These are phyloP conservation scores for Homarus gammarus DNA, from an alignment of 2,888 invertebrate species.

Conservation along the genomic window DNA sequence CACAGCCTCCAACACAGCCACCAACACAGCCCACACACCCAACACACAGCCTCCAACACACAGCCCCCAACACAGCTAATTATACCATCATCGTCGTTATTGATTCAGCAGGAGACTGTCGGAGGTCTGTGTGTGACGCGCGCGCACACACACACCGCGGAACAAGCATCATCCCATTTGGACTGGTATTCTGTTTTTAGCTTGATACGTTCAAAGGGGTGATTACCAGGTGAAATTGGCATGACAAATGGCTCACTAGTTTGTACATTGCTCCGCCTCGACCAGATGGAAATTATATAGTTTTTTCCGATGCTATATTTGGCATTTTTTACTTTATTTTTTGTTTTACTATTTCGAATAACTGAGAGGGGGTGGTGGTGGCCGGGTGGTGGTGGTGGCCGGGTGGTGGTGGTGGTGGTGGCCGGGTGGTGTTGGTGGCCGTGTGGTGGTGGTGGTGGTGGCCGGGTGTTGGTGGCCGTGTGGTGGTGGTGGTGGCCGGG, in stretches of 20 bases:
- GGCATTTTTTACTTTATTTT: neutral
- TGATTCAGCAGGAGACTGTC: too few relatives aligned
- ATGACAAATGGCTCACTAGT: slow-evolving; percentile 10
- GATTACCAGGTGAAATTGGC: slow-evolving; percentile 6
- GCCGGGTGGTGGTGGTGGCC: too few relatives aligned
- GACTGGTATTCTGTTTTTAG: neutral
- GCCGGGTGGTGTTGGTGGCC: neutral
- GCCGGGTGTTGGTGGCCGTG: neutral
- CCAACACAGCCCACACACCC: too few relatives aligned
- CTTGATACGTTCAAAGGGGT: neutral
- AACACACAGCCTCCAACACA: too few relatives aligned
- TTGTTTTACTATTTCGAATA: neutral
- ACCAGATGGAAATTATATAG: neutral
- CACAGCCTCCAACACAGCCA: too few relatives aligned
- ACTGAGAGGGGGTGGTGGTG: neutral
- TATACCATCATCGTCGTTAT: too few relatives aligned
- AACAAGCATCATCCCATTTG: slow-evolving; percentile 7
- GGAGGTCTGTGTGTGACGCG: too few relatives aligned
- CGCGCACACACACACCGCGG: neutral
- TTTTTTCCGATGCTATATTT: neutral
- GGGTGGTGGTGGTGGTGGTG: too few relatives aligned
- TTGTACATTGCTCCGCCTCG: neutral
- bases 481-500: neutral
- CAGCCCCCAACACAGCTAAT: too few relatives aligned
- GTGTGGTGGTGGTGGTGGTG: neutral